These are phyloP conservation scores for Heterotis niloticus DNA, from an alignment of 2,113 vertebrate species.

Conservation along the genomic window DNA sequence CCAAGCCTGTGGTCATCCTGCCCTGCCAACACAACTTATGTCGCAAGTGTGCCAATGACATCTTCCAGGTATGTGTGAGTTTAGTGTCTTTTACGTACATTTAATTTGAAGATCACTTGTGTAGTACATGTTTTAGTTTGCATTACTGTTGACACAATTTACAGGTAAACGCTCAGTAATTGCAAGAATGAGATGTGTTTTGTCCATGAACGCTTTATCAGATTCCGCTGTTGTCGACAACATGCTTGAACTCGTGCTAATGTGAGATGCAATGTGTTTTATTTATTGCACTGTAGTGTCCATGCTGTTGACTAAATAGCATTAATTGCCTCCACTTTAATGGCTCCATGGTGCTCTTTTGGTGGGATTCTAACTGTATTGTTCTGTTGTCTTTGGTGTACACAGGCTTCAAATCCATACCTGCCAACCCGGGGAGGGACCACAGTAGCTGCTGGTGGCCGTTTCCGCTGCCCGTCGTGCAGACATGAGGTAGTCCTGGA, in stretches of 20 bases:
- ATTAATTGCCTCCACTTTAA: too few species aligned
- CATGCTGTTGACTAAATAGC: too few species aligned
- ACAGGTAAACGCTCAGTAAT: too few species aligned
- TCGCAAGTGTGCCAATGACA: constrained; percentile 90
- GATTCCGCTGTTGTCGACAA: not conserved
- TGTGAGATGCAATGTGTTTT: not conserved
- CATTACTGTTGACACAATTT: too few species aligned
- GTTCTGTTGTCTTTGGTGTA: not conserved
- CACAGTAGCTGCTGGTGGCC: constrained; percentile 77
- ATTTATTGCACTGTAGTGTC: too few species aligned
- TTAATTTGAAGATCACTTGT: not conserved
- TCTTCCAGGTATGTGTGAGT: constrained; percentile 82
- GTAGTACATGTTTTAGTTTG: not conserved
- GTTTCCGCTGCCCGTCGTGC: constrained; percentile 92
- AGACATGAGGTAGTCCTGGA: constrained; percentile 91
- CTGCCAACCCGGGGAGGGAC: constrained; percentile 79
- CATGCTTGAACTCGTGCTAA: not conserved
- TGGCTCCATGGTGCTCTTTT: not conserved
- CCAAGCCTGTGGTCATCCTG: constrained; percentile 91
- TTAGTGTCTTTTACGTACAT: not conserved
- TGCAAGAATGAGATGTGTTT: too few species aligned
- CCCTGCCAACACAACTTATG: constrained; percentile 97
- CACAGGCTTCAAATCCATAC: constrained; percentile 89
- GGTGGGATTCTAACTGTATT: too few species aligned
- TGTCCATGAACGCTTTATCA: too few species aligned